Conservation (phyloP, 2,888 invertebrate species). For the Nebria salina region DNA sequence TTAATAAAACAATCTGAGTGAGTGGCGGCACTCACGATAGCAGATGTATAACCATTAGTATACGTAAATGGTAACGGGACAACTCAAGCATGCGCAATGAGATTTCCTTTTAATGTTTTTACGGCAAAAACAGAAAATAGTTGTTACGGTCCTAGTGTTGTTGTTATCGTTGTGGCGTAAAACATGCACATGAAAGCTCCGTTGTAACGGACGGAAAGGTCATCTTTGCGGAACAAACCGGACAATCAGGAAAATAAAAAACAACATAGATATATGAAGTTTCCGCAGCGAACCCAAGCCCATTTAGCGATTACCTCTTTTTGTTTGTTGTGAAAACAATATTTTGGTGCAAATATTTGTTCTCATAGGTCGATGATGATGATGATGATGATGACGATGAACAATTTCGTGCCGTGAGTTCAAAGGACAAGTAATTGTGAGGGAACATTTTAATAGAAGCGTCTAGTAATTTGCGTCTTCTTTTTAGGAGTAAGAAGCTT, state of each 20-base stretch:
- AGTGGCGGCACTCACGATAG: no score
- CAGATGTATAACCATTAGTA: no score
- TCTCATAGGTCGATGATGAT: not conserved
- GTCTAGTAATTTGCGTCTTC: conserved; percentile 26
- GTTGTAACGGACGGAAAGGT: not conserved
- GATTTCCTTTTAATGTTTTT: no score
- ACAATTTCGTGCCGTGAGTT: not conserved
- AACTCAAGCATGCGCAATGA: no score
- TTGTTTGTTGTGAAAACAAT: no score
- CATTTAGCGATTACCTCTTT: no score
- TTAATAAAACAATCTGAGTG: no score
- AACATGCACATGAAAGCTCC: not conserved
- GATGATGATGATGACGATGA: not conserved
- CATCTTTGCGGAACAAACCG: not conserved
- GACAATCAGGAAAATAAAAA: not conserved
- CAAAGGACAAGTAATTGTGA: conserved; percentile 8
- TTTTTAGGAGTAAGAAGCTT: conserved; percentile 14
- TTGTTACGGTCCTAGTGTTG: not conserved
- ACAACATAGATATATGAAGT: not conserved
- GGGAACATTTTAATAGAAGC: conserved; percentile 31
- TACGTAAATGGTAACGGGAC: no score
- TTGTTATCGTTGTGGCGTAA: not conserved
- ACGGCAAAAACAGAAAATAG: no score
- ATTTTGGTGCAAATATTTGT: no score
- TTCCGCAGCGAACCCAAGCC: not conserved